A percentile compares a stretch with the other conserved stretches of the same genome.
Evolutionary conservation across 1,140 invertebrate species (phyloP).

Genomic region (Mya arenaria): DNA sequence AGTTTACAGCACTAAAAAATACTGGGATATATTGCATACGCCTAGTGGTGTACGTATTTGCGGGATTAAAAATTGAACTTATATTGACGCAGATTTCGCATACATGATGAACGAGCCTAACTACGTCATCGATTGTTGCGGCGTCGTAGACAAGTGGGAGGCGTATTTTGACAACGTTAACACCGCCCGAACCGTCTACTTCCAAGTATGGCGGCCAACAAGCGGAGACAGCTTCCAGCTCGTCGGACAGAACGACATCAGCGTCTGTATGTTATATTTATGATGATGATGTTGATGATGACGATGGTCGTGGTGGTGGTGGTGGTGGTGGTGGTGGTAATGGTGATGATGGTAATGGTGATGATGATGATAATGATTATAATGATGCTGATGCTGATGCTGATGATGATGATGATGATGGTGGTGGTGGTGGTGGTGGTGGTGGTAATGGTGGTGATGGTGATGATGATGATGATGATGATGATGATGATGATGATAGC

Average conservation of each 20-base stretch:
- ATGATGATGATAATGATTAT: slow-evolving; percentile 25
- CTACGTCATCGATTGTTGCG: slow-evolving; percentile 40
- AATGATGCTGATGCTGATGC: slow-evolving; percentile 8
- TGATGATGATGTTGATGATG: slow-evolving; percentile 12
- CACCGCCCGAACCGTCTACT: slow-evolving; percentile 6
- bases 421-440: not conserved
- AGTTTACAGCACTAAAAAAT: too few relatives aligned
- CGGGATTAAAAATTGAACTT: too few relatives aligned
- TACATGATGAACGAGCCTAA: slow-evolving; percentile 24
- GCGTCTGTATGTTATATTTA: slow-evolving; percentile 31
- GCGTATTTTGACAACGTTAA: not conserved
- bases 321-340: slow-evolving; percentile 9
- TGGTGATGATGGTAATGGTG: slow-evolving; percentile 1
- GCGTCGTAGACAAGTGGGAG: slow-evolving; percentile 22
- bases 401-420: slow-evolving; percentile 41
- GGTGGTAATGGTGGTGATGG: slow-evolving; percentile 9
- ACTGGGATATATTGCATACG: too few relatives aligned
- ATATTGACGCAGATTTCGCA: slow-evolving; percentile 13
- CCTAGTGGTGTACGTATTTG: too few relatives aligned
- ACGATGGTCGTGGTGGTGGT: slow-evolving; percentile 3
- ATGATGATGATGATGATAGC: slow-evolving; percentile 45
- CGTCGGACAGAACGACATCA: slow-evolving; percentile 17
- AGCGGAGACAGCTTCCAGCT: not conserved
- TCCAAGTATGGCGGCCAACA: slow-evolving; percentile 24
- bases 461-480: slow-evolving; percentile 21